These are phyloP conservation scores for Schizotus pectinicornis DNA, from an alignment of 2,888 invertebrate species.

Conservation along the genomic window DNA sequence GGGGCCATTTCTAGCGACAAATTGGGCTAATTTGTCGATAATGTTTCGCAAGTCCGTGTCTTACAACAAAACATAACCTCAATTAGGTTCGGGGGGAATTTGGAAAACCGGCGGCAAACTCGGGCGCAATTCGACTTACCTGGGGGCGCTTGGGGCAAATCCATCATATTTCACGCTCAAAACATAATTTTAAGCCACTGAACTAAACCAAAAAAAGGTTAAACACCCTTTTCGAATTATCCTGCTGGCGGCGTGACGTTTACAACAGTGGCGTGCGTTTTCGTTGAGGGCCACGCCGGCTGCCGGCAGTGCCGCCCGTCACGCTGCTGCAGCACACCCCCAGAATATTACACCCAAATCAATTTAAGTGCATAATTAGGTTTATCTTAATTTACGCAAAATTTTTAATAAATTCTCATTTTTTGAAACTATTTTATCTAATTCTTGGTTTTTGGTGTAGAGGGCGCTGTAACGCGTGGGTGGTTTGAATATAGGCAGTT, in stretches of 20 bases:
- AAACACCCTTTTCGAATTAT: not conserved
- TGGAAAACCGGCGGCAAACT: constrained; percentile 12
- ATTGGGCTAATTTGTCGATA: constrained; percentile 98
- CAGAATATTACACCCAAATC: too few species aligned
- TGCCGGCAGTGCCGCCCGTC: not conserved
- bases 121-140: constrained; percentile 61
- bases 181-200: constrained; percentile 6
- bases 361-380: too few species aligned
- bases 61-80: constrained; percentile 54
- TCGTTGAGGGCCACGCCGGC: not conserved
- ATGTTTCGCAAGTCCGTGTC: constrained; percentile 96
- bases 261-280: not conserved
- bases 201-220: constrained; percentile 5
- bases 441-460: too few species aligned
- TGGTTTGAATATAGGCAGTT: too few species aligned
- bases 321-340: too few species aligned
- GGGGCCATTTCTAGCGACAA: constrained; percentile 99
- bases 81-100: constrained; percentile 8
- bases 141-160: constrained; percentile 66
- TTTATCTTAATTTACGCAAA: too few species aligned
- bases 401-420: too few species aligned
- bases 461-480: too few species aligned
- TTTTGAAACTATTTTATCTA: too few species aligned
- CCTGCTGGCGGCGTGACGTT: not conserved
- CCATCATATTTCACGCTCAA: constrained; percentile 51